A percentile compares a stretch with the other conserved stretches of the same genome.
phyloP scores from a whole-genome alignment of 2,888 invertebrate genomes.

The Hyposoter dolosus region DNA sequence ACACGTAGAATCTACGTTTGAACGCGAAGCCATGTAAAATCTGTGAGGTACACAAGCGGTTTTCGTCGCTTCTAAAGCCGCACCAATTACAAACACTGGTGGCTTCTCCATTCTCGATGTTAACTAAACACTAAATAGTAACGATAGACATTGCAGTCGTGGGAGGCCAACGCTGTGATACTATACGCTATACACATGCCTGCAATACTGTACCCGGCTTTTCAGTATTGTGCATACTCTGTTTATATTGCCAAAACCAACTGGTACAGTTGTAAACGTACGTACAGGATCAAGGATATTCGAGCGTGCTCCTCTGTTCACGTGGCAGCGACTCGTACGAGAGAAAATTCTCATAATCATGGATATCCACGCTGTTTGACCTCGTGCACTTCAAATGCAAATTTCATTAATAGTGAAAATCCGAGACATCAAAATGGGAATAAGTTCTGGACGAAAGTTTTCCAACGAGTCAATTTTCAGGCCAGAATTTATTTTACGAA shows the following conservation, averaged over 20 bases:
- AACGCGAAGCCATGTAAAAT: slow-evolving; percentile 77
- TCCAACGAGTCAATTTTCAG: not conserved
- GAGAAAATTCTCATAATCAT: slow-evolving; percentile 20
- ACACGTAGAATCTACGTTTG: slow-evolving; percentile 56
- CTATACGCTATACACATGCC: slow-evolving; percentile 30
- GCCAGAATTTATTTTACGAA: not conserved
- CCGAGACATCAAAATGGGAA: not conserved
- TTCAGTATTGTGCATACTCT: slow-evolving; percentile 49
- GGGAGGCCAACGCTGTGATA: slow-evolving; percentile 36
- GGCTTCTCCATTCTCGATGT: slow-evolving; percentile 80
- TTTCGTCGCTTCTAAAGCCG: slow-evolving; percentile 81
- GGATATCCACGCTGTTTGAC: not conserved
- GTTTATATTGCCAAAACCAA: slow-evolving; percentile 58
- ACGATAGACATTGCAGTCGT: slow-evolving; percentile 78
- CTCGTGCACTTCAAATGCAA: not conserved
- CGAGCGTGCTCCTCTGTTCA: not conserved
- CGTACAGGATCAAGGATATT: slow-evolving; percentile 48
- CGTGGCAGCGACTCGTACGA: not conserved
- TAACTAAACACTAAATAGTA: slow-evolving; percentile 84
- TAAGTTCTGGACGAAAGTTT: not conserved
- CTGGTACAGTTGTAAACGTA: slow-evolving; percentile 48
- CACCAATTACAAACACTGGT: slow-evolving; percentile 84
- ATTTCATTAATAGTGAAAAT: not conserved
- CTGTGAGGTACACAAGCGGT: slow-evolving; percentile 82
- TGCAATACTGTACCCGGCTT: slow-evolving; percentile 22